Base-by-base conservation (phyloP, 1,140 invertebrate species). In the Harpegnathos saltator region DNA sequence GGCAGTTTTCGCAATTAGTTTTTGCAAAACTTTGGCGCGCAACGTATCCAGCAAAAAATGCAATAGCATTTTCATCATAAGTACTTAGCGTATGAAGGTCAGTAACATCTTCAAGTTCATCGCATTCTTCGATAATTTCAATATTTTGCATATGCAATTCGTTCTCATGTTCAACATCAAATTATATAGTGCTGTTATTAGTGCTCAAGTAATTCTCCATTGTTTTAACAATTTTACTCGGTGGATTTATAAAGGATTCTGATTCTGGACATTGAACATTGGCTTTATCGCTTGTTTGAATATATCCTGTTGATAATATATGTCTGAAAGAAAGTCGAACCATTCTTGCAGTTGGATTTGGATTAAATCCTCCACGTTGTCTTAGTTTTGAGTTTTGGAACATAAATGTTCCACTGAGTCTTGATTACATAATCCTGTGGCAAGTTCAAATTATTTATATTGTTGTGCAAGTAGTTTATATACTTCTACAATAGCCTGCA, bases 351-450 rank as follows among this genome's bases (percentile, higher is more conserved):
- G 22, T 68, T 9, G 22, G 44, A 50, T 68, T 68, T 1, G 65
- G 14, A 68, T 68, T 68, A 26, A 68, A 68, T 68, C 44, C 65
- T 17, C 65, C 22, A 2, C 38, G 44, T 5, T 24, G 19, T 26
- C 44, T 68, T 68, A 68, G n/a, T 69, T 50, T 69, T n/a, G n/a
- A n/a, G n/a, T n/a, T n/a, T n/a, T n/a, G 0, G 48, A 69, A 15
- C 50, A 66, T 24, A 66, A 66, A 66, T 66, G 38, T 66, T 66
- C 1, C 63, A 66, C n/a, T n/a, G n/a, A n/a, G n/a, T n/a, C n/a
- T n/a, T n/a, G n/a, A n/a, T n/a, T n/a, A n/a, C n/a, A n/a, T n/a
- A n/a, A n/a, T n/a, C n/a, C n/a, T n/a, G n/a, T n/a, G n/a, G n/a
- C n/a, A n/a, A n/a, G n/a, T n/a, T 69, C 66, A 1, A 69, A 69